Conservation (phyloP, 2,797 vertebrate genomes). For the Acomys russatus region DNA sequence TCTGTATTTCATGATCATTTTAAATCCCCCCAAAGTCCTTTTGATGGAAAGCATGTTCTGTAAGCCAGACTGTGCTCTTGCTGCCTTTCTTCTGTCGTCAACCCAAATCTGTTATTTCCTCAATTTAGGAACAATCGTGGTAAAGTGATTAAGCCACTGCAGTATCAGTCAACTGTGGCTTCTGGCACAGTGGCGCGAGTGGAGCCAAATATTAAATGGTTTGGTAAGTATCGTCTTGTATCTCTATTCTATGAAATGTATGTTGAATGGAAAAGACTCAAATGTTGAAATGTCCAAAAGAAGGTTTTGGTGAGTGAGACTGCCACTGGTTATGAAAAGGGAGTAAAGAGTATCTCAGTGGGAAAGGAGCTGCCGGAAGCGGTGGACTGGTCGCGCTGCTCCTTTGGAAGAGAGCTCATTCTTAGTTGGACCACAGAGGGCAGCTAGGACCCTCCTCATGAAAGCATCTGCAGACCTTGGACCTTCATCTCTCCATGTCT, state of each 20-base stretch:
- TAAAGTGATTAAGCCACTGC: constrained; percentile 95
- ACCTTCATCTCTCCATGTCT: not conserved
- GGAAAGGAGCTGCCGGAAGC: not conserved
- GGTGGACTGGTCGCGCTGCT: not conserved
- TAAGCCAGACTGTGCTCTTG: constrained; percentile 57
- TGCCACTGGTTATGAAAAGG: not conserved
- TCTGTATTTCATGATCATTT: constrained; percentile 79
- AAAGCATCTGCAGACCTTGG: not conserved
- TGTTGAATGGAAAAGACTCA: not conserved
- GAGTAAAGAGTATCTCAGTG: not conserved
- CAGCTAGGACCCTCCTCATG: not conserved
- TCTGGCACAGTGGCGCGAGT: constrained; percentile 97
- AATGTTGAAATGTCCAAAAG: not conserved
- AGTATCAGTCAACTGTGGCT: constrained; percentile 95
- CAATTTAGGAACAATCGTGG: constrained; percentile 92
- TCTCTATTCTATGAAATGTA: not conserved
- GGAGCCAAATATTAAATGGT: constrained; percentile 99
- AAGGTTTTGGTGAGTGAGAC: not conserved
- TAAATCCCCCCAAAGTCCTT: constrained; percentile 68
- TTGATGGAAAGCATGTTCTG: constrained; percentile 71
- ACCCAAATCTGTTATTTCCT: constrained; percentile 69
- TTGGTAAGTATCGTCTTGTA: constrained; percentile 91
- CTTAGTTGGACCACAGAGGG: not conserved
- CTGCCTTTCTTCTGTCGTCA: constrained; percentile 70
- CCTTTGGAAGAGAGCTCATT: constrained; percentile 27